A percentile compares a stretch with the other conserved stretches of the same genome.
Evolutionary conservation across 2,797 vertebrate species (phyloP).

Genomic region (Melanotaenia nigrans): DNA sequence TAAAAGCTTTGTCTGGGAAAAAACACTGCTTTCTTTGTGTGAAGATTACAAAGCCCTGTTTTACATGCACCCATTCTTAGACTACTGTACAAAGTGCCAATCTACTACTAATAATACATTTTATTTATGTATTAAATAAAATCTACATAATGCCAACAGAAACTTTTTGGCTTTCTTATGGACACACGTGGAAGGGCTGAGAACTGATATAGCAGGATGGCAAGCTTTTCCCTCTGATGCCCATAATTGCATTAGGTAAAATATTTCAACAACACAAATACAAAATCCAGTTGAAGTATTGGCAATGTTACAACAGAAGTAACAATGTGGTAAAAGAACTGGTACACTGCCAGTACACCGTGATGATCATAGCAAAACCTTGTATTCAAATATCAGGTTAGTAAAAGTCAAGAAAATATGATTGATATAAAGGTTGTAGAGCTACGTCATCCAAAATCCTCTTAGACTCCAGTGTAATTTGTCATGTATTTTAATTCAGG

Average conservation of each 20-base stretch:
- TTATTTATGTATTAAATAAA: too few species aligned
- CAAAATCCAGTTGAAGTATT: background rate
- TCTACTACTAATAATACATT: too few species aligned
- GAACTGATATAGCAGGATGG: background rate
- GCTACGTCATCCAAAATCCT: too few species aligned
- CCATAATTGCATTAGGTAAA: background rate
- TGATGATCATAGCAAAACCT: background rate
- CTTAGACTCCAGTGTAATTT: too few species aligned
- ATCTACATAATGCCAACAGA: too few species aligned
- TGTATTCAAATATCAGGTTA: background rate
- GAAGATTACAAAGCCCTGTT: background rate
- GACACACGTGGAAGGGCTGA: background rate
- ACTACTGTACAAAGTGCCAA: too few species aligned
- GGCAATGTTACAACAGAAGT: background rate
- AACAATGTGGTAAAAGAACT: background rate
- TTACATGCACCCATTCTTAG: too few species aligned
- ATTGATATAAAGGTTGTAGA: background rate
- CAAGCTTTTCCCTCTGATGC: background rate
- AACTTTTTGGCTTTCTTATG: too few species aligned
- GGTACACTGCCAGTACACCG: background rate
- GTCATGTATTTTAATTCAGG: too few species aligned
- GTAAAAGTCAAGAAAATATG: background rate
- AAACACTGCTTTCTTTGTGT: background rate
- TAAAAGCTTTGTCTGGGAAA: conserved; percentile 58
- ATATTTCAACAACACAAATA: background rate